Conservation (phyloP, 2,888 invertebrate genomes). For the Athalia cordata region DNA sequence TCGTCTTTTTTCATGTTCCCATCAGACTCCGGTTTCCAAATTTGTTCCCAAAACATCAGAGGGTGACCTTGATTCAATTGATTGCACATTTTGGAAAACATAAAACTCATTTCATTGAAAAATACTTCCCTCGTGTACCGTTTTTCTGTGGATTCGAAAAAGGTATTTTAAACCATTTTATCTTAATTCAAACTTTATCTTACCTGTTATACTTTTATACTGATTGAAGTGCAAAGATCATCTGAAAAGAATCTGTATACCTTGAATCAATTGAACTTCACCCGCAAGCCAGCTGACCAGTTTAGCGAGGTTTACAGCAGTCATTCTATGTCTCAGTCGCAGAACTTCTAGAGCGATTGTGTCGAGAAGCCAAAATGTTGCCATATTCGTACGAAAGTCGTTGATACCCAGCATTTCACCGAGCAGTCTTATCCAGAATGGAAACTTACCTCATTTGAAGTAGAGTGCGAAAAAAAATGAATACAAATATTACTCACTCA, state of each 20-base stretch:
- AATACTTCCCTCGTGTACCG: constrained; percentile 56
- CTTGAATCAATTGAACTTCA: constrained; percentile 60
- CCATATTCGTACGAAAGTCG: constrained; percentile 72
- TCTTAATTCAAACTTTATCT: too few relatives aligned
- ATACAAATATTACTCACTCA: constrained; percentile 50
- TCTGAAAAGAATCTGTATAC: constrained; percentile 45
- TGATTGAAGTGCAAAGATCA: too few relatives aligned
- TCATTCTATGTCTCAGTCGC: constrained; percentile 50
- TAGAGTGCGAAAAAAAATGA: constrained; percentile 21
- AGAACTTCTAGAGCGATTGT: constrained; percentile 69
- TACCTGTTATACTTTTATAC: too few relatives aligned
- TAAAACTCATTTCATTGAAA: constrained; percentile 55
- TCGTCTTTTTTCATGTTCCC: not conserved
- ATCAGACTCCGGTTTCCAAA: not conserved
- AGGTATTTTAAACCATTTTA: too few relatives aligned
- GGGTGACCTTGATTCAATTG: constrained; percentile 52
- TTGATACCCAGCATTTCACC: constrained; percentile 72
- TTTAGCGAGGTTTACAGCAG: constrained; percentile 52
- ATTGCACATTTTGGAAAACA: constrained; percentile 52
- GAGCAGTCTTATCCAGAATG: constrained; percentile 68
- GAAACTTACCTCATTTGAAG: constrained; percentile 50
- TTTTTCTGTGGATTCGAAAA: constrained; percentile 50
- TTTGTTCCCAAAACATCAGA: constrained; percentile 58
- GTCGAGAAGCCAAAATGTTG: constrained; percentile 77
- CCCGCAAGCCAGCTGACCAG: constrained; percentile 64